These are phyloP conservation scores for Chaetodon auriga DNA, from an alignment of 2,113 vertebrate genomes.

Conservation along the genomic window DNA sequence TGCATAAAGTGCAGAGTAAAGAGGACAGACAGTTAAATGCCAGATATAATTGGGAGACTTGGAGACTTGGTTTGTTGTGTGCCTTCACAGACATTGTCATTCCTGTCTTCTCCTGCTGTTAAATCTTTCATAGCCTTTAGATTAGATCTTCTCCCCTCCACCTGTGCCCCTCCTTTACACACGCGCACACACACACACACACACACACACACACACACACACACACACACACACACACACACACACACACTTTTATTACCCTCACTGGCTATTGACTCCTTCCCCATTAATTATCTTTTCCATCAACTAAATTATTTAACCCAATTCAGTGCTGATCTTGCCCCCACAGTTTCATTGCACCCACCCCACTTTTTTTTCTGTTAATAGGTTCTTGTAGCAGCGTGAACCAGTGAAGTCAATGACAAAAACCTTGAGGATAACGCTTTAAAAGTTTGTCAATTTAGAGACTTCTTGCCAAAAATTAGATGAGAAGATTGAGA, in stretches of 20 bases:
- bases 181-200: slow-evolving; percentile 37
- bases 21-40: slow-evolving; percentile 67
- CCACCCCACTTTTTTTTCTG: slow-evolving; percentile 21
- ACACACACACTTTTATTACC: slow-evolving; percentile 42
- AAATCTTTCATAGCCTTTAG: slow-evolving; percentile 85
- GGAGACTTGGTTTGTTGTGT: slow-evolving; percentile 68
- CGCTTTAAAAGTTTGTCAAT: slow-evolving; percentile 31
- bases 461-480: neutral
- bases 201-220: slow-evolving; percentile 35
- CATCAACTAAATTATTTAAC: slow-evolving; percentile 83
- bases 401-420: slow-evolving; percentile 37
- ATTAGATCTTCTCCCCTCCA: slow-evolving; percentile 81
- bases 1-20: slow-evolving; percentile 58
- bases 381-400: slow-evolving; percentile 42
- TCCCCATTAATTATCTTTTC: slow-evolving; percentile 84
- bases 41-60: slow-evolving; percentile 73
- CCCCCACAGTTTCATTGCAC: slow-evolving; percentile 63
- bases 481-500: too few species aligned
- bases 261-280: slow-evolving; percentile 78
- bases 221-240: slow-evolving; percentile 36
- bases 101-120: slow-evolving; percentile 79
- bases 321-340: slow-evolving; percentile 74
- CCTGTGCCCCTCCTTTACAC: slow-evolving; percentile 71
- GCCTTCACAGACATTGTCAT: slow-evolving; percentile 80
- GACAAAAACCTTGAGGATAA: slow-evolving; percentile 49